Percentiles rank a stretch among this genome's conserved stretches.
Evolutionary conservation across 2,797 vertebrate species (phyloP).

Genomic region (Anguilla megastoma): DNA sequence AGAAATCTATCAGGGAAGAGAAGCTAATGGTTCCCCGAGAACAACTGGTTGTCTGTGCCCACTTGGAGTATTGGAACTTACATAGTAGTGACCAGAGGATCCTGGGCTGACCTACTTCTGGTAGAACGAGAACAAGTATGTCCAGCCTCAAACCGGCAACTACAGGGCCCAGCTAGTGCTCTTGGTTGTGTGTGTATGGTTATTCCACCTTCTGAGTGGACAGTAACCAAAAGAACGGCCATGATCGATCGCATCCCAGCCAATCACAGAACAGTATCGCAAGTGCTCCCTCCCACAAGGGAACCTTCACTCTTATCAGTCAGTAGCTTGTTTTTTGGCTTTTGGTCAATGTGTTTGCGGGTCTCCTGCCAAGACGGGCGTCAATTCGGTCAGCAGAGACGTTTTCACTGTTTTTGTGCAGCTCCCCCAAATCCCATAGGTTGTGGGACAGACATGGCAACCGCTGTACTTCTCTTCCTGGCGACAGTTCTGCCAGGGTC

Average conservation of each 20-base stretch:
- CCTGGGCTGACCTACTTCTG: neutral
- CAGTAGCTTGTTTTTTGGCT: conserved; percentile 58
- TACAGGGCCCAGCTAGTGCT: neutral
- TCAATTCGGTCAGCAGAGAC: conserved; percentile 44
- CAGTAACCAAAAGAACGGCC: neutral
- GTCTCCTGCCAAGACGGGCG: conserved; percentile 39
- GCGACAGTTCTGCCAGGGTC: conserved; percentile 56
- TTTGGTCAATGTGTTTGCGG: conserved; percentile 56
- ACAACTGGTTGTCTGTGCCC: conserved; percentile 33
- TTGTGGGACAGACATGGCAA: conserved; percentile 62
- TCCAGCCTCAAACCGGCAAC: neutral
- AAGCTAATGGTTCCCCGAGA: neutral
- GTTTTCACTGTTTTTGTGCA: conserved; percentile 27
- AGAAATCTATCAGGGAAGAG: neutral
- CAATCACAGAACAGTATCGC: neutral
- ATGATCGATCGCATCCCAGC: neutral
- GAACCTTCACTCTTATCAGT: conserved; percentile 41
- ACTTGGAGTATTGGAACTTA: neutral
- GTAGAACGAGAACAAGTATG: neutral
- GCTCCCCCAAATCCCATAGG: conserved; percentile 45
- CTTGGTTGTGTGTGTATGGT: neutral
- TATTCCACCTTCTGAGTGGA: neutral
- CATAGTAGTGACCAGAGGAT: neutral
- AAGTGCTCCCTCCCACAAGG: conserved; percentile 21
- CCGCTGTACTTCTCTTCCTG: conserved; percentile 58